Percentiles rank a stretch among this genome's conserved stretches.
These are phyloP conservation scores for Pterocles gutturalis DNA, from an alignment of 2,113 vertebrate genomes.

Conservation along the genomic window DNA sequence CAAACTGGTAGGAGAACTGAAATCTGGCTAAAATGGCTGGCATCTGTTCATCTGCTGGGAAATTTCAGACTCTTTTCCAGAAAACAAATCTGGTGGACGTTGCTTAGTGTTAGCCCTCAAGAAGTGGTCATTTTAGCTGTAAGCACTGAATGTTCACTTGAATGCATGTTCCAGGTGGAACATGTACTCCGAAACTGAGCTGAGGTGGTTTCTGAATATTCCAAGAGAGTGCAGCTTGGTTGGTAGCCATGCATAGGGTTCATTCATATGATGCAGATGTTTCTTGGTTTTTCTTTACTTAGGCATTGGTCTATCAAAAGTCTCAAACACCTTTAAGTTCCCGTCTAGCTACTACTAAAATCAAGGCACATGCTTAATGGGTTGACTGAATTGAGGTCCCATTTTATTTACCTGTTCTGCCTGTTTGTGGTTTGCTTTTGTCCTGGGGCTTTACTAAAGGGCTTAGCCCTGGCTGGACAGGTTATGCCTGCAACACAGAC, in stretches of 20 bases:
- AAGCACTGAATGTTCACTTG: background rate
- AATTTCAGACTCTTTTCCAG: background rate
- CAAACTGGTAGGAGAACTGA: background rate
- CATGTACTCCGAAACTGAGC: background rate
- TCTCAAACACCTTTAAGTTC: background rate
- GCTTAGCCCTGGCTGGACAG: background rate
- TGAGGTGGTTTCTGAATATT: background rate
- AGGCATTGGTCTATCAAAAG: background rate
- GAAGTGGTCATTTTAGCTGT: background rate
- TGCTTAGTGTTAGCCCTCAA: background rate
- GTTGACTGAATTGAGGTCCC: background rate
- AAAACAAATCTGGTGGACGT: background rate
- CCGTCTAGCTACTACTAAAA: background rate
- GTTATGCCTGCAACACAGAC: background rate
- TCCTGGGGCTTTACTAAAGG: background rate
- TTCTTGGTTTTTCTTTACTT: background rate
- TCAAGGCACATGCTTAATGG: background rate
- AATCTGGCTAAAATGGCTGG: background rate
- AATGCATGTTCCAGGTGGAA: background rate
- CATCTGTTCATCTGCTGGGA: background rate
- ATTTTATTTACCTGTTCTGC: background rate
- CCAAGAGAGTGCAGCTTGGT: background rate
- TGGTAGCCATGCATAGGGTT: background rate
- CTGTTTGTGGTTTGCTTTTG: background rate
- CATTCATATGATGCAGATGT: background rate